phyloP scores from a whole-genome alignment of 2,888 invertebrate species.

The Protula sp. region DNA sequence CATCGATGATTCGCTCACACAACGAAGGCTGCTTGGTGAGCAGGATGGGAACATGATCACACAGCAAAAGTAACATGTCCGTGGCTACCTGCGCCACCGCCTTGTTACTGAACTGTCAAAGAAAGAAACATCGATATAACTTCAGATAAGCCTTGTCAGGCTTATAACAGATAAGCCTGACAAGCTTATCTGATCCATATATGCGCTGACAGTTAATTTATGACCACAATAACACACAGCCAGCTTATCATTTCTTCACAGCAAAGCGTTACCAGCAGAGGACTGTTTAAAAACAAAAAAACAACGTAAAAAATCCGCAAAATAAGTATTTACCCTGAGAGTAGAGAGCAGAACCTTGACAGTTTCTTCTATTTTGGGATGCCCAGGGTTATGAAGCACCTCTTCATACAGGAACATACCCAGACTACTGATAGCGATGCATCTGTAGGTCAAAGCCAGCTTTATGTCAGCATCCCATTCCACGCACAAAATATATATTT shows the following conservation, averaged over 20 bases:
- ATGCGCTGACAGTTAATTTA: no score
- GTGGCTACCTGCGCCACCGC: slow-evolving; percentile 78
- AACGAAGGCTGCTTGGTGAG: slow-evolving; percentile 69
- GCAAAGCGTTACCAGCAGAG: no score
- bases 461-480: no score
- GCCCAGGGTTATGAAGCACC: slow-evolving; percentile 60
- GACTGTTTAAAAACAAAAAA: no score
- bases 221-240: no score
- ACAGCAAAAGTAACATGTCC: slow-evolving; percentile 71
- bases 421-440: slow-evolving; percentile 80
- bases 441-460: slow-evolving; percentile 42
- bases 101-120: slow-evolving; percentile 70
- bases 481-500: no score
- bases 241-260: no score
- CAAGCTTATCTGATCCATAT: no score
- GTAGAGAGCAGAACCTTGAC: slow-evolving; percentile 66
- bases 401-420: slow-evolving; percentile 71
- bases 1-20: slow-evolving; percentile 63
- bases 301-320: no score
- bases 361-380: slow-evolving; percentile 65
- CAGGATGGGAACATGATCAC: slow-evolving; percentile 72
- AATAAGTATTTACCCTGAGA: slow-evolving; percentile 66
- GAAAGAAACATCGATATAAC: no score
- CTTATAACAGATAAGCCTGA: no score
- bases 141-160: no score